A percentile compares a stretch with the other conserved stretches of the same genome.
Conservation (phyloP, 2,888 invertebrate genomes). For the Meta bourneti region DNA sequence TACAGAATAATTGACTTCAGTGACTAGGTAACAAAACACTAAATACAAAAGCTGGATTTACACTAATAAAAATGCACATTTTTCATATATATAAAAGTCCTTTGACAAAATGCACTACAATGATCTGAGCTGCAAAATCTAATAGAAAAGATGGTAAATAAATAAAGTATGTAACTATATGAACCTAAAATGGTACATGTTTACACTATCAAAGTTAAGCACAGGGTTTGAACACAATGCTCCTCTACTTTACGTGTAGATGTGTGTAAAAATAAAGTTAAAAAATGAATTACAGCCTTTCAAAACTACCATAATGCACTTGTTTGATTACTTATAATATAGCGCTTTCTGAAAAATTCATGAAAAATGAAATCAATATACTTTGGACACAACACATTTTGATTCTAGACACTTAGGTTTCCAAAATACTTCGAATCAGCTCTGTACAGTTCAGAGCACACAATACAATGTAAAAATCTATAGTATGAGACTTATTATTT, state of each 20-base stretch:
- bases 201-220: background rate
- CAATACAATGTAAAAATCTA: background rate
- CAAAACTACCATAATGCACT: background rate
- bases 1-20: constrained; percentile 67
- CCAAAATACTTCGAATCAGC: background rate
- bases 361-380: background rate
- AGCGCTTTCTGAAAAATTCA: constrained; percentile 4
- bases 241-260: background rate
- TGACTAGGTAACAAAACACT: constrained; percentile 75
- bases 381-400: background rate
- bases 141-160: constrained; percentile 52
- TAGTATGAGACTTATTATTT: background rate
- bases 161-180: constrained; percentile 49
- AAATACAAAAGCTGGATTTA: constrained; percentile 62
- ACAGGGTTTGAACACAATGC: background rate
- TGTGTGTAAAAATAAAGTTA: background rate
- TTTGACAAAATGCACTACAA: constrained; percentile 36
- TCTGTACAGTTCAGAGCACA: background rate
- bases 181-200: constrained; percentile 4
- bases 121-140: constrained; percentile 37
- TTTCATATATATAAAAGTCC: constrained; percentile 40
- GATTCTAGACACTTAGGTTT: background rate
- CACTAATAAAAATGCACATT: constrained; percentile 53
- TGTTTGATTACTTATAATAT: background rate
- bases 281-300: background rate